Evolutionary conservation across 2,113 vertebrate genomes (phyloP), one percentile per base, ranked within the genome.

Genomic region (Ornithorhynchus anatinus): DNA sequence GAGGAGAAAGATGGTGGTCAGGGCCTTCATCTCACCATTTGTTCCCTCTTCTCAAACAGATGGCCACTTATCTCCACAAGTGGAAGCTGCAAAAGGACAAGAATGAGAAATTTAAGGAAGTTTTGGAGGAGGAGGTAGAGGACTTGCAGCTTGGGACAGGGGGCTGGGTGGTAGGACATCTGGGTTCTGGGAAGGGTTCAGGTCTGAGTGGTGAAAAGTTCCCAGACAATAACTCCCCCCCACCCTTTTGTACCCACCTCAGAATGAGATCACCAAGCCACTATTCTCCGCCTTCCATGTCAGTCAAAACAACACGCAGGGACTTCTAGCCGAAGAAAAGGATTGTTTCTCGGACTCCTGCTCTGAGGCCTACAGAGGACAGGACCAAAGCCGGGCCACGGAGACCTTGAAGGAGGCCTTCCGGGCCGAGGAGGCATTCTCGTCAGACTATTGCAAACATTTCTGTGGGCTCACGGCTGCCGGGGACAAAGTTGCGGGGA

Each of bases 81-180:
- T 38, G 82, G 54, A 54, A 69, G 67, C 65, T 38, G 5, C 38
- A 72, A 47, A 77, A 85, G 5, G 80, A 61, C 4, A 80, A 77
- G 59, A 85, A 74, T 69, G 77, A 56, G 56, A 82, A 87, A 47
- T 83, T 81, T 11, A 77, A 87, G 51, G 75, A 81, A 5, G 85
- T 59, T 0, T 74, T 87, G 54, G 59, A 62, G 39, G 82, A 87
- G 75, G 82, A 85, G 82, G 85, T 87, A n/a, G n/a, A n/a, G n/a
- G n/a, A n/a, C n/a, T n/a, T n/a, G n/a, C n/a, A n/a, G n/a, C n/a
- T n/a, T n/a, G n/a, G n/a, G n/a, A n/a, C n/a, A n/a, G n/a, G n/a
- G n/a, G n/a, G n/a, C n/a, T n/a, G n/a, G n/a, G n/a, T n/a, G n/a
- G n/a, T n/a, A n/a, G n/a, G n/a, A n/a, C n/a, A n/a, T n/a, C n/a